Evolutionary conservation across 2,888 invertebrate genomes (phyloP).

Genomic region (Nyleta sp.): DNA sequence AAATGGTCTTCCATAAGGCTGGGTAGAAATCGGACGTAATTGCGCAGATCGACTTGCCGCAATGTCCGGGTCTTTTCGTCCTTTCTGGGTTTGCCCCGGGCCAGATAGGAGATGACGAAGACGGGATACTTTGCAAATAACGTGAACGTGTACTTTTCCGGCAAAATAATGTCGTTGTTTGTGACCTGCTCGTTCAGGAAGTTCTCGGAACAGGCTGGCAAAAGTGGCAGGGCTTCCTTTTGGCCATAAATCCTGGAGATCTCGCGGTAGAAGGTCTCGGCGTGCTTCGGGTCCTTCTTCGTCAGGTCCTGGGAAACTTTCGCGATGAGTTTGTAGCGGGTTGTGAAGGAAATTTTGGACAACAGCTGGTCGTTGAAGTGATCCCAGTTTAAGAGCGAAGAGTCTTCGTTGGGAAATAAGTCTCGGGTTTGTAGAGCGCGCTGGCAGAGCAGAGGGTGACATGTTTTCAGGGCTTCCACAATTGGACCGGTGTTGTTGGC

Average conservation of each 20-base stretch:
- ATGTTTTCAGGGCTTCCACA: slow-evolving; percentile 73
- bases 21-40: slow-evolving; percentile 63
- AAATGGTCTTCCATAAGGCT: slow-evolving; percentile 70
- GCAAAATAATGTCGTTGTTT: neutral
- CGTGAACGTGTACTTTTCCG: neutral
- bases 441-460: slow-evolving; percentile 70
- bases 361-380: slow-evolving; percentile 72
- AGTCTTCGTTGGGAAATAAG: slow-evolving; percentile 74
- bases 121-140: neutral
- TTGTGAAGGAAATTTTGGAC: slow-evolving; percentile 70
- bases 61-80: neutral
- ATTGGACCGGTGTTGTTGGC: slow-evolving; percentile 66
- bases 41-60: neutral
- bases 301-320: slow-evolving; percentile 66
- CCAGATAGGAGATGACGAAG: neutral
- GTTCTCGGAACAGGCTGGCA: neutral
- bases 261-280: slow-evolving; percentile 34
- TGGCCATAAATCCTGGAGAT: neutral
- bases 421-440: slow-evolving; percentile 72
- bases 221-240: neutral
- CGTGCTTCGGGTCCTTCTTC: slow-evolving; percentile 62
- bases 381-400: slow-evolving; percentile 64
- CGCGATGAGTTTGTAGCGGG: slow-evolving; percentile 72
- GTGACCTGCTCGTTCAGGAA: neutral
- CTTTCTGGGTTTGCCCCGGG: neutral